Percentiles rank a stretch among this genome's conserved stretches.
These are phyloP conservation scores for Harpalus rufipes DNA, from an alignment of 2,888 invertebrate species.

Conservation along the genomic window DNA sequence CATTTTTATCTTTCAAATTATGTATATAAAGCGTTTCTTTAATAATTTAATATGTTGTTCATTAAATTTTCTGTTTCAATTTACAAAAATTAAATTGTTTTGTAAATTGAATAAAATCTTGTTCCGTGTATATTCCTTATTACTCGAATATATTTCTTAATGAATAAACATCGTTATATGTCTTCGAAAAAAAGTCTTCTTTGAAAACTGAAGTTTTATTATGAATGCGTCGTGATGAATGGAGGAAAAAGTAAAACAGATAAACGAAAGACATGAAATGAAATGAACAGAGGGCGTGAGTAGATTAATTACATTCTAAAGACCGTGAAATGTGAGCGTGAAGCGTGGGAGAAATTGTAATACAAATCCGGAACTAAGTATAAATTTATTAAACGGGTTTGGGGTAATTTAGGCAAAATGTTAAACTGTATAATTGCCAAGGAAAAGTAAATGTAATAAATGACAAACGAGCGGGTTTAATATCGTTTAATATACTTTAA, in stretches of 20 bases:
- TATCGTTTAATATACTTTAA: background rate
- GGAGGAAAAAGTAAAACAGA: background rate
- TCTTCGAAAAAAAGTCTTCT: too few relatives aligned
- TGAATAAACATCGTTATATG: too few relatives aligned
- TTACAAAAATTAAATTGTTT: too few relatives aligned
- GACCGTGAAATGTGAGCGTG: conserved; percentile 24
- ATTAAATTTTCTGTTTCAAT: too few relatives aligned
- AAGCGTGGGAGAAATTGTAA: conserved; percentile 30
- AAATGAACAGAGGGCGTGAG: background rate
- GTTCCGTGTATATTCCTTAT: too few relatives aligned
- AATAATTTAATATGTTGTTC: too few relatives aligned
- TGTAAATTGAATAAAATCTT: too few relatives aligned
- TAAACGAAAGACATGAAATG: conserved; percentile 16
- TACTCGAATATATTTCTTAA: too few relatives aligned
- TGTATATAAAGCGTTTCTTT: too few relatives aligned
- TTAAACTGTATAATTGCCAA: background rate
- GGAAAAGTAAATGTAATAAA: background rate
- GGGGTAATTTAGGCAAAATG: background rate
- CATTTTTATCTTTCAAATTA: too few relatives aligned
- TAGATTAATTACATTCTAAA: conserved; percentile 38
- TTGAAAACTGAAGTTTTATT: background rate
- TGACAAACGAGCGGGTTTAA: background rate
- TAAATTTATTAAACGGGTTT: conserved; percentile 1
- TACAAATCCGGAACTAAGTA: conserved; percentile 19
- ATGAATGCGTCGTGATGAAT: conserved; percentile 16